phyloP scores from a whole-genome alignment of 2,797 vertebrate genomes.

The Pangasius larnaudii region DNA sequence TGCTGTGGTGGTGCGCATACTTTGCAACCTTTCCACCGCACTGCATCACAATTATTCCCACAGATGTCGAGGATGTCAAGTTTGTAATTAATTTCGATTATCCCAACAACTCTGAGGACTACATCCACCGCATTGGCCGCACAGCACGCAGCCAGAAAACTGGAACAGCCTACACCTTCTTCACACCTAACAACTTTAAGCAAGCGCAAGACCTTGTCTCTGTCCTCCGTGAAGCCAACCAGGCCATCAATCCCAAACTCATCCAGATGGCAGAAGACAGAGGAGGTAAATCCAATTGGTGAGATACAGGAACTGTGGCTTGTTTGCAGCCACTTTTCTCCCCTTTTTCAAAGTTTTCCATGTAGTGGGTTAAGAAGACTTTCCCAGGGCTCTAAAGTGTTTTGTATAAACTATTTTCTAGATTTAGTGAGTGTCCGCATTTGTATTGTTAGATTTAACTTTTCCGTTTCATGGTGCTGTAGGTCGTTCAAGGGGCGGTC shows the following conservation, averaged over 20 bases:
- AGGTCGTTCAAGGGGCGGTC: slow-evolving; percentile 98
- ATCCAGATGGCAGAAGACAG: slow-evolving; percentile 97
- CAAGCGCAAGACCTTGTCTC: slow-evolving; percentile 96
- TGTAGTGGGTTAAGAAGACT: background rate
- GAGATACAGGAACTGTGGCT: slow-evolving; percentile 85
- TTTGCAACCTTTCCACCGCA: slow-evolving; percentile 43
- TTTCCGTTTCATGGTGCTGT: slow-evolving; percentile 30
- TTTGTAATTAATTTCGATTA: slow-evolving; percentile 99
- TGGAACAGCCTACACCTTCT: slow-evolving; percentile 99
- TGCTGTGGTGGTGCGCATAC: slow-evolving; percentile 46
- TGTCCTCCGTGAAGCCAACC: slow-evolving; percentile 98
- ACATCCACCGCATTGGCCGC: slow-evolving; percentile 99
- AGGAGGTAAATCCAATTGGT: slow-evolving; percentile 96
- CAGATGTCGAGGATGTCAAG: slow-evolving; percentile 99
- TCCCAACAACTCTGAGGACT: slow-evolving; percentile 99
- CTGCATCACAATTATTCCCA: slow-evolving; percentile 70
- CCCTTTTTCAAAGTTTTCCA: slow-evolving; percentile 19
- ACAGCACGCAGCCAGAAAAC: slow-evolving; percentile 99
- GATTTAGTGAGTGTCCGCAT: background rate
- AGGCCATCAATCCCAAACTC: slow-evolving; percentile 99
- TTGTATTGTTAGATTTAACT: background rate
- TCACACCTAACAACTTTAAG: slow-evolving; percentile 98
- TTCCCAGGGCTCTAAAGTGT: too few relatives aligned
- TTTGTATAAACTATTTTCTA: background rate
- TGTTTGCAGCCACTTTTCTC: slow-evolving; percentile 63